phyloP scores from a whole-genome alignment of 2,113 vertebrate genomes.

The Anoplopoma fimbria region DNA sequence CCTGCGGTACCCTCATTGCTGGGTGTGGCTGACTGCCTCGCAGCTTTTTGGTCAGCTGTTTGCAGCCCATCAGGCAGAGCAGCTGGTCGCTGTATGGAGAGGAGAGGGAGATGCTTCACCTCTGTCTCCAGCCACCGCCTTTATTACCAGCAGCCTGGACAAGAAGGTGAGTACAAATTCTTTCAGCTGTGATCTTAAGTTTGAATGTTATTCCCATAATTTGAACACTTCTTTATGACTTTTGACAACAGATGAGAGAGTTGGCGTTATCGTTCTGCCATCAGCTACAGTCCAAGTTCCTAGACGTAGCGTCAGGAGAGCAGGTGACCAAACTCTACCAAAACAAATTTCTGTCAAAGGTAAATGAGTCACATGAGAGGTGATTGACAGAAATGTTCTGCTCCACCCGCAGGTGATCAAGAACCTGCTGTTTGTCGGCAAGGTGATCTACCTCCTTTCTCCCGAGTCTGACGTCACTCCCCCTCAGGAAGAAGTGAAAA shows the following conservation, averaged over 20 bases:
- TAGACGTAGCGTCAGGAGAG: slow-evolving; percentile 90
- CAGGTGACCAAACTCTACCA: slow-evolving; percentile 83
- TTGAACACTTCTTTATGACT: slow-evolving; percentile 12
- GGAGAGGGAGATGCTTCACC: slow-evolving; percentile 42
- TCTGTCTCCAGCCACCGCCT: slow-evolving; percentile 74
- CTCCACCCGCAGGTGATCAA: slow-evolving; percentile 89
- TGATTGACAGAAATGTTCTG: neutral
- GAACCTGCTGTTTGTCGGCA: slow-evolving; percentile 94
- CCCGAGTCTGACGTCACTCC: slow-evolving; percentile 78
- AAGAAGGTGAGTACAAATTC: slow-evolving; percentile 88
- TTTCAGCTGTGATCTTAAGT: fast-evolving
- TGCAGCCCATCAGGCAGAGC: slow-evolving; percentile 88
- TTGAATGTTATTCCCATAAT: neutral
- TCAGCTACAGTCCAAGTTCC: slow-evolving; percentile 94
- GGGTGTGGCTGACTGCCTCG: slow-evolving; percentile 96
- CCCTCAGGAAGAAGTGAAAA: slow-evolving; percentile 27
- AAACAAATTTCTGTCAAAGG: neutral
- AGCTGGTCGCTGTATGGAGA: slow-evolving; percentile 86
- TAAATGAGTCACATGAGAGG: neutral
- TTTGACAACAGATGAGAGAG: slow-evolving; percentile 88
- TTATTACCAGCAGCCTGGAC: slow-evolving; percentile 86
- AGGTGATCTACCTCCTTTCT: slow-evolving; percentile 91
- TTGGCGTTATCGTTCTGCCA: slow-evolving; percentile 89
- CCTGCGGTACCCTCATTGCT: slow-evolving; percentile 93
- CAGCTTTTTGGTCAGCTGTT: slow-evolving; percentile 96